Evolutionary conservation across 2,797 vertebrate genomes (phyloP).

Genomic region (Cossypha niveicapilla): DNA sequence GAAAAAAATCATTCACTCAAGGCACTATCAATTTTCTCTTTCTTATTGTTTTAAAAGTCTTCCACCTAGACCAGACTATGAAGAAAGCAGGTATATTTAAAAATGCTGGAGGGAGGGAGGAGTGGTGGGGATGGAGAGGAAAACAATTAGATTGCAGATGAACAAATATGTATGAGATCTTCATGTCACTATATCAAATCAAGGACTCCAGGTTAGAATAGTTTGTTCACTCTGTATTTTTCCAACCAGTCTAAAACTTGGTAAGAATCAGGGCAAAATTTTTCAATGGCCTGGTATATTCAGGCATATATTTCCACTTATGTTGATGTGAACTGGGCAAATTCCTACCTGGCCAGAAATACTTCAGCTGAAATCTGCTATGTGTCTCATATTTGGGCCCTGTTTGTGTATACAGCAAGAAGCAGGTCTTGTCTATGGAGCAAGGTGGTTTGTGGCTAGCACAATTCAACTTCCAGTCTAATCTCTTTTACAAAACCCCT

Average conservation of each 20-base stretch:
- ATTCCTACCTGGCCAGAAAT: neutral
- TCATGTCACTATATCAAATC: neutral
- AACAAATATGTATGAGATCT: neutral
- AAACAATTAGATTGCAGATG: neutral
- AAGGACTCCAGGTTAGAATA: neutral
- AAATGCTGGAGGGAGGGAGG: neutral
- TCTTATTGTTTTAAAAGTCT: neutral
- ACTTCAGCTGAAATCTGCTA: neutral
- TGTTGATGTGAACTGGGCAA: neutral
- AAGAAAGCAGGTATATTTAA: neutral
- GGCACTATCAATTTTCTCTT: neutral
- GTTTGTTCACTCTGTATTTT: neutral
- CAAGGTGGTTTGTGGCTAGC: neutral
- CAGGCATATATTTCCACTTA: neutral
- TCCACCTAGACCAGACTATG: neutral
- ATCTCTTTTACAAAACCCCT: neutral
- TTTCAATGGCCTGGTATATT: neutral
- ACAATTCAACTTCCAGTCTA: neutral
- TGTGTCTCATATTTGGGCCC: neutral
- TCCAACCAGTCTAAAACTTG: neutral
- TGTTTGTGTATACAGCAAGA: neutral
- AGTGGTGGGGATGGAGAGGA: fast-evolving
- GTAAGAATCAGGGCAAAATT: neutral
- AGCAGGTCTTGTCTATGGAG: neutral
- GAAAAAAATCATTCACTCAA: neutral